Conservation (phyloP, 2,888 invertebrate genomes). For the Dicyrtoma fusca region DNA sequence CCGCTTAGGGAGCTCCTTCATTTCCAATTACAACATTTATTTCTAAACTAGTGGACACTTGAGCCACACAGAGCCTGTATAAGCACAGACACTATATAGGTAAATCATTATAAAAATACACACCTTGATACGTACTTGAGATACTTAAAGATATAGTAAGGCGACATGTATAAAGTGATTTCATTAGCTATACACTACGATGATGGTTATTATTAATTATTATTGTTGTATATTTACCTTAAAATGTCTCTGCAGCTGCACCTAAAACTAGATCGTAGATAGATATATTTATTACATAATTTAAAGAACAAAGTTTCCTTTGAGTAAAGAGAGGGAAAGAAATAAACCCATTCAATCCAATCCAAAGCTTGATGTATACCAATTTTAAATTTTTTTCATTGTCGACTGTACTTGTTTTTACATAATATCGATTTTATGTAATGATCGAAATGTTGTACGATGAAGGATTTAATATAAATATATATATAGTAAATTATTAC, state of each 20-base stretch:
- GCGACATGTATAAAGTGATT: constrained; percentile 4
- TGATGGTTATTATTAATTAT: not conserved
- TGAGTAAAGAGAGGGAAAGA: constrained; percentile 1
- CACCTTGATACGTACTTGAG: constrained; percentile 9
- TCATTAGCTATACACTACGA: not conserved
- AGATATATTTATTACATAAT: not conserved
- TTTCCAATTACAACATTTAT: too few relatives aligned
- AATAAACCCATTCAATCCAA: constrained; percentile 11
- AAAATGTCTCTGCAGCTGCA: too few relatives aligned
- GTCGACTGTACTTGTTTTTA: not conserved
- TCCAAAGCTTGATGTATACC: constrained; percentile 28
- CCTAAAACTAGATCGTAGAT: not conserved
- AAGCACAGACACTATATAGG: not conserved
- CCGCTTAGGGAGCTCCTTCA: too few relatives aligned
- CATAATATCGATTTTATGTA: too few relatives aligned
- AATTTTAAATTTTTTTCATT: constrained; percentile 16
- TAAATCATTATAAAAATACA: not conserved
- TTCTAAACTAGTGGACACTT: too few relatives aligned
- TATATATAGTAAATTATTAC: not conserved
- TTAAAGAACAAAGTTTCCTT: not conserved
- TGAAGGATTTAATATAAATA: too few relatives aligned
- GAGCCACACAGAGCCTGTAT: too few relatives aligned
- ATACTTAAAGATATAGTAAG: not conserved
- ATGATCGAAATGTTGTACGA: too few relatives aligned
- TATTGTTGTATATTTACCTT: not conserved